A percentile compares a stretch with the other conserved stretches of the same genome.
Conservation (phyloP, 1,140 invertebrate genomes). For the Brachionus calyciflorus region DNA sequence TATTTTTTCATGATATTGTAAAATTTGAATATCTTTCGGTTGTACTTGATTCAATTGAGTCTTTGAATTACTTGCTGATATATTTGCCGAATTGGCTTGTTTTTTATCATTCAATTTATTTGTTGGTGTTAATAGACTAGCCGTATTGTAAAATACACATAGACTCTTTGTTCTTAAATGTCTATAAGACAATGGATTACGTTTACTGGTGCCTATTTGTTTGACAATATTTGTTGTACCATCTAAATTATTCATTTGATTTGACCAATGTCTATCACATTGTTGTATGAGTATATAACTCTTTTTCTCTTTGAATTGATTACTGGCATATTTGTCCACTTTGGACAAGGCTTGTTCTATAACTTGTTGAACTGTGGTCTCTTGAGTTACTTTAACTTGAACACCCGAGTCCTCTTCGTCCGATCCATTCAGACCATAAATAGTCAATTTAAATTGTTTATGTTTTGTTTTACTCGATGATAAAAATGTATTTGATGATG, state of each 20-base stretch:
- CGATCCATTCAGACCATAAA: slow-evolving; percentile 7
- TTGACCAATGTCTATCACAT: background rate
- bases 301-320: background rate
- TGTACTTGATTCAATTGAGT: background rate
- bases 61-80: background rate
- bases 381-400: slow-evolving; percentile 24
- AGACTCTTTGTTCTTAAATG: slow-evolving; percentile 31
- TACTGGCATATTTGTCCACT: background rate
- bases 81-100: background rate
- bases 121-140: background rate
- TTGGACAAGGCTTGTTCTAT: slow-evolving; percentile 22
- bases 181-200: slow-evolving; percentile 2
- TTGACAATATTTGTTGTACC: background rate
- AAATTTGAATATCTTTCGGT: background rate
- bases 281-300: slow-evolving; percentile 29
- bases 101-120: slow-evolving; percentile 2
- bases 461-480: slow-evolving; percentile 16
- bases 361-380: slow-evolving; percentile 19
- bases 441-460: slow-evolving; percentile 26
- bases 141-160: slow-evolving; percentile 22
- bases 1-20: slow-evolving; percentile 24
- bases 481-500: background rate
- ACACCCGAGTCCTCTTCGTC: background rate
- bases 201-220: background rate
- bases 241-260: background rate